Percentiles rank a stretch among this genome's conserved stretches.
Conservation (phyloP, 1,140 invertebrate species). For the Teleogryllus occipitalis region DNA sequence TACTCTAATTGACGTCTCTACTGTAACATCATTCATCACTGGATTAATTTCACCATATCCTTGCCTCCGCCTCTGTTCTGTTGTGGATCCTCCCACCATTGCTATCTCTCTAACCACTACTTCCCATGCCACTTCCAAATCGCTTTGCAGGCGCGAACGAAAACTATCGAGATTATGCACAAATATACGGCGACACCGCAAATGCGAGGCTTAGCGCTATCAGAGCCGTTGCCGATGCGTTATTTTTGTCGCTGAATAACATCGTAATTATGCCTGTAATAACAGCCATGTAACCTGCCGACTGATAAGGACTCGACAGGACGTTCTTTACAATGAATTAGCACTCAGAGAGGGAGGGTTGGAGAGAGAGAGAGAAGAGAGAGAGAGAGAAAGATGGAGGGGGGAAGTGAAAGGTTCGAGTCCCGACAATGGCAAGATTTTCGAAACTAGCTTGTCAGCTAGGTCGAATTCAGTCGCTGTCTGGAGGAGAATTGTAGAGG, state of each 20-base stretch:
- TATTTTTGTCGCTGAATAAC: not conserved
- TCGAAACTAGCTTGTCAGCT: too few relatives aligned
- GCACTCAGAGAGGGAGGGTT: not conserved
- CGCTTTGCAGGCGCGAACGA: not conserved
- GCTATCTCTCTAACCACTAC: too few relatives aligned
- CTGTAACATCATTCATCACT: too few relatives aligned
- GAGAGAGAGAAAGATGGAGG: not conserved
- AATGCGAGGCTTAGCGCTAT: not conserved
- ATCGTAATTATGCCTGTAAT: conserved; percentile 5
- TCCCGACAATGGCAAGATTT: too few relatives aligned
- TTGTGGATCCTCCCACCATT: too few relatives aligned
- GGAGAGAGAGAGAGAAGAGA: not conserved
- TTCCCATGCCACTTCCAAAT: too few relatives aligned
- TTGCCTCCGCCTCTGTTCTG: too few relatives aligned
- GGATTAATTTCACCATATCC: too few relatives aligned
- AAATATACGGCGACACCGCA: not conserved
- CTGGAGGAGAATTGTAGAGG: too few relatives aligned
- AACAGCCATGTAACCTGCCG: not conserved
- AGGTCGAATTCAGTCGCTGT: too few relatives aligned
- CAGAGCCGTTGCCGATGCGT: not conserved
- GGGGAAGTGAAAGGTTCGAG: too few relatives aligned
- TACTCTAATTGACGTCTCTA: too few relatives aligned
- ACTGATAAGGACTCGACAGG: not conserved
- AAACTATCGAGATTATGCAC: not conserved
- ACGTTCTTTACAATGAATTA: not conserved